Evolutionary conservation across 2,888 invertebrate species (phyloP).

Genomic region (Thecocarcelia acutangulata): DNA sequence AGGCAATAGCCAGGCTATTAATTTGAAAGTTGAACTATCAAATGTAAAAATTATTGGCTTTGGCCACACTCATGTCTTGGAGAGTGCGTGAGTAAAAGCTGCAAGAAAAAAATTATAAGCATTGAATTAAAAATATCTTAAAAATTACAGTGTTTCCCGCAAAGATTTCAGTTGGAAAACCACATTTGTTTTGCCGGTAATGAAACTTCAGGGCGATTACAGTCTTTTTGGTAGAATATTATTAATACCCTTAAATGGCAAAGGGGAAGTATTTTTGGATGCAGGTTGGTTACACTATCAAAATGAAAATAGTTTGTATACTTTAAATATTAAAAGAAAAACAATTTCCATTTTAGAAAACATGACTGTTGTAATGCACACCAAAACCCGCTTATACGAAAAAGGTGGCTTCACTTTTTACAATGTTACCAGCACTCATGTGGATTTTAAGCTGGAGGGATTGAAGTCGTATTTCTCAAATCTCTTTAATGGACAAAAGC

Average conservation of each 20-base stretch:
- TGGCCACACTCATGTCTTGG: constrained; percentile 85
- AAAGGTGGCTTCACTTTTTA: constrained; percentile 86
- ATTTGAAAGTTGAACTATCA: constrained; percentile 87
- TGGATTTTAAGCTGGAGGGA: constrained; percentile 87
- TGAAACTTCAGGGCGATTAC: constrained; percentile 87
- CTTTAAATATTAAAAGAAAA: background rate
- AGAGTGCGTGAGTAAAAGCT: constrained; percentile 83
- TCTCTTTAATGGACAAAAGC: constrained; percentile 87
- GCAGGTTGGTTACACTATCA: constrained; percentile 84
- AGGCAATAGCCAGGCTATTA: constrained; percentile 87
- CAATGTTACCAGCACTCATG: constrained; percentile 86
- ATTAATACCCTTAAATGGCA: constrained; percentile 86
- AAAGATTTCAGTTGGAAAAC: constrained; percentile 88
- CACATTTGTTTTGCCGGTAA: constrained; percentile 85
- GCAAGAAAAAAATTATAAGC: background rate
- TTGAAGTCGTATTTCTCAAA: constrained; percentile 87
- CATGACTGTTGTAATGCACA: constrained; percentile 86
- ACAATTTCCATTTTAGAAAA: constrained; percentile 82
- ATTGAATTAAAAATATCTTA: background rate
- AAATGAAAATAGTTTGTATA: no score
- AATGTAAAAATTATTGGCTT: constrained; percentile 87
- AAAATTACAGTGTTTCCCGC: constrained; percentile 84
- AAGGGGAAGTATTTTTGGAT: constrained; percentile 87
- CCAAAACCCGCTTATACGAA: constrained; percentile 85
- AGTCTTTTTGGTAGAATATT: constrained; percentile 87